Evolutionary conservation across 2,888 invertebrate genomes (phyloP), one percentile per base, ranked within the genome.

Genomic region (Helobdella robusta): DNA sequence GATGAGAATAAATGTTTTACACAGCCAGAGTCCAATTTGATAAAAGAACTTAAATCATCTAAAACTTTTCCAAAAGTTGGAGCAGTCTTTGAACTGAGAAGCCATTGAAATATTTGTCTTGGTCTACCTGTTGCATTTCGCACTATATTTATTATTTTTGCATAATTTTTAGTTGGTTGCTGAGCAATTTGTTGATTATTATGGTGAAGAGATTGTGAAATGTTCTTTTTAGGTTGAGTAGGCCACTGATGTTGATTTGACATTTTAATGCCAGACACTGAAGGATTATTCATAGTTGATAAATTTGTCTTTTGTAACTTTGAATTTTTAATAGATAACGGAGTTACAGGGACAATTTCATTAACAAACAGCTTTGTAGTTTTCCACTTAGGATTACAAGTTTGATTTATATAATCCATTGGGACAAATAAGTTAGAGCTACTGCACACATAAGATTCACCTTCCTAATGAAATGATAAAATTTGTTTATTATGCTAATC

Each of bases 61-160:
- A 97, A 83, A 4, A 82, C 81, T 68, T 78, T 78, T 75, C 92
- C 92, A 77, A 91, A 86, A 62, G 89, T 91, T 25, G 91, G 89
- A 63, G 93, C 91, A 77, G 95, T 95, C 76, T 93, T 87, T 81
- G 92, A 92, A 80, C 97, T 97, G 66, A 98, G 82, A 72, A 98
- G 83, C 73, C 97, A 83, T 70, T 95, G 84, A 70, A 89, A 85
- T 36, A 90, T 88, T 83, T 87, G 89, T 72, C 97, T 84, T 34
- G 97, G 97, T 81, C 92, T 91, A 60, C 89, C 62, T 11, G 62
- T 88, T 72, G 97, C 97, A 81, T 91, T 92, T 70, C 93, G 84
- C 73, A 98, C 89, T 65, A 98, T 83, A 58, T 93, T 93, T 69
- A 97, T 89, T 76, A 97, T 89, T 73, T 89, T 86, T 56, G 62